phyloP scores from a whole-genome alignment of 2,888 invertebrate species.

The Dicyrtomina minuta region DNA sequence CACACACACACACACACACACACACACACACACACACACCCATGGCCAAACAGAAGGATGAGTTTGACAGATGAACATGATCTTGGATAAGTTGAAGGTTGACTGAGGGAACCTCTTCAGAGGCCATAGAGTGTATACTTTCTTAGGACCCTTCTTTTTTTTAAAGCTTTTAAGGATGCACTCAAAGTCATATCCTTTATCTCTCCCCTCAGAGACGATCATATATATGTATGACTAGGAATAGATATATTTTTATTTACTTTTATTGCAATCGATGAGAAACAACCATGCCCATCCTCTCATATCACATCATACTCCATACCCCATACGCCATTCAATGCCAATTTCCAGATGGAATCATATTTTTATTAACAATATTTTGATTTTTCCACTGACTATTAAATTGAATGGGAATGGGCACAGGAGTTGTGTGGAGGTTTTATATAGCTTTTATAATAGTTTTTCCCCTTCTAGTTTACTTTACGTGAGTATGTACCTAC shows the following conservation, averaged over 20 bases:
- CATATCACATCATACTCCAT: not conserved
- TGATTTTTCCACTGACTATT: slow-evolving; percentile 1
- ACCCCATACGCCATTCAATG: too few species aligned
- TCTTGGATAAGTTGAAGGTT: not conserved
- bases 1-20: too few species aligned
- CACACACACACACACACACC: too few species aligned
- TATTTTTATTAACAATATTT: slow-evolving; percentile 13
- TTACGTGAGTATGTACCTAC: too few species aligned
- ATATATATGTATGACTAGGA: too few species aligned
- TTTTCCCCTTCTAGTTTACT: too few species aligned
- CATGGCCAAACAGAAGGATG: slow-evolving; percentile 1
- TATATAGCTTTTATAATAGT: too few species aligned
- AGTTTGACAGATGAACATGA: slow-evolving; percentile 19
- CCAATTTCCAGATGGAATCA: not conserved
- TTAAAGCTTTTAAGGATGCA: slow-evolving; percentile 17
- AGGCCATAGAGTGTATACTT: not conserved
- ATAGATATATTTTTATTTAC: too few species aligned
- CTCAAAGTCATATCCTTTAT: not conserved
- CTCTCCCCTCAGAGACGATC: not conserved
- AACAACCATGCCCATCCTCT: not conserved
- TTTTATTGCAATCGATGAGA: not conserved
- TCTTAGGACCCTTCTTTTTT: not conserved
- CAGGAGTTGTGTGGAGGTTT: too few species aligned
- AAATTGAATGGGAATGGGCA: not conserved
- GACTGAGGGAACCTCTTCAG: slow-evolving; percentile 3